These are phyloP conservation scores for Lepidurus packardi DNA, from an alignment of 1,140 invertebrate genomes.

Conservation along the genomic window DNA sequence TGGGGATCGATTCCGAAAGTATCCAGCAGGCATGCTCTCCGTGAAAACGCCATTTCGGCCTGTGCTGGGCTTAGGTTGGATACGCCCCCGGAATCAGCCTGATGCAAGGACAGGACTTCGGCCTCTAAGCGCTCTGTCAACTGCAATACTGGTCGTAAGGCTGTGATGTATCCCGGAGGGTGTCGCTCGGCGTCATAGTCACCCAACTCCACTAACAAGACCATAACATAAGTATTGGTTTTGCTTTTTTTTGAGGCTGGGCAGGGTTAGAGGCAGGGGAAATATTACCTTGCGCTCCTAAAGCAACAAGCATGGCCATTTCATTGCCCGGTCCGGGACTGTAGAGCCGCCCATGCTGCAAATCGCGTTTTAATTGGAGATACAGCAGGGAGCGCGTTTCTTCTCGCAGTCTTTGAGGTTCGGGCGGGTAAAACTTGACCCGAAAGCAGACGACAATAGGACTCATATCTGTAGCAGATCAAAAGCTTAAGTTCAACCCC, in stretches of 20 bases:
- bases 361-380: slow-evolving; percentile 87
- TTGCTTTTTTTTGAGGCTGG: not conserved
- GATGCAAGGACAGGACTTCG: slow-evolving; percentile 80
- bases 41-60: slow-evolving; percentile 77
- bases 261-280: not conserved
- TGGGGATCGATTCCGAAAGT: slow-evolving; percentile 97
- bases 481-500: not conserved
- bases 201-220: slow-evolving; percentile 74
- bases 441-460: slow-evolving; percentile 85
- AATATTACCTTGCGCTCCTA: slow-evolving; percentile 81
- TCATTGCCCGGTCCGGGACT: slow-evolving; percentile 71
- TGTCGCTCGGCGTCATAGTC: slow-evolving; percentile 88
- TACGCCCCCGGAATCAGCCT: slow-evolving; percentile 54
- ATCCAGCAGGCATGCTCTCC: slow-evolving; percentile 79
- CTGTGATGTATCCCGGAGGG: slow-evolving; percentile 79
- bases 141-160: slow-evolving; percentile 83
- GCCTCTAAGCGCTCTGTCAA: slow-evolving; percentile 84
- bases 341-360: slow-evolving; percentile 87
- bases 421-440: slow-evolving; percentile 90
- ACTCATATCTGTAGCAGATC: slow-evolving; percentile 59
- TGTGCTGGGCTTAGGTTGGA: slow-evolving; percentile 64
- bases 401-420: slow-evolving; percentile 76
- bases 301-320: slow-evolving; percentile 80
- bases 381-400: slow-evolving; percentile 89
- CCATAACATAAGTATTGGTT: not conserved